These are phyloP conservation scores for Epinephelus cyanopodus DNA, from an alignment of 2,113 vertebrate genomes.

Conservation along the genomic window DNA sequence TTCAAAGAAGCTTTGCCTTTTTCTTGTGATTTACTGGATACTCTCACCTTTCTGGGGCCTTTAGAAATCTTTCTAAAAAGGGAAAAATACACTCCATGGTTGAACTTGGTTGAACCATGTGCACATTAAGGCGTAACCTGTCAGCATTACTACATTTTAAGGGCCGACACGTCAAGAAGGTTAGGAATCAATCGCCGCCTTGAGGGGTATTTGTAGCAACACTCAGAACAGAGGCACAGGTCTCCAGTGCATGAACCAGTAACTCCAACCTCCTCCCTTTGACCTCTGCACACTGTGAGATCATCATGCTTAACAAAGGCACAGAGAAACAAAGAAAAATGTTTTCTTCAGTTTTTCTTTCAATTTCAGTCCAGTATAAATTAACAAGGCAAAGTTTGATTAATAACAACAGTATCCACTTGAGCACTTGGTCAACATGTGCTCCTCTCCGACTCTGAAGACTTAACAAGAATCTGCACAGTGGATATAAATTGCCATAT, in stretches of 20 bases:
- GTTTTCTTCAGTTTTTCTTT: not conserved
- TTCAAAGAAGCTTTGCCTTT: too few relatives aligned
- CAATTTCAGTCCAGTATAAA: not conserved
- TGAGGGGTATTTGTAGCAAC: too few relatives aligned
- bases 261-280: not conserved
- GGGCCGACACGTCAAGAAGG: too few relatives aligned
- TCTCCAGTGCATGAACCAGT: not conserved
- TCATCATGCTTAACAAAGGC: not conserved
- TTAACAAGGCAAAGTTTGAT: not conserved
- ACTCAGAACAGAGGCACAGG: not conserved
- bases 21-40: too few relatives aligned
- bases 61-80: too few relatives aligned
- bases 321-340: not conserved
- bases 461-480: not conserved
- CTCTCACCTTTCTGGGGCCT: too few relatives aligned
- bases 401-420: not conserved
- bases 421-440: not conserved
- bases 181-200: too few relatives aligned
- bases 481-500: not conserved
- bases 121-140: too few relatives aligned
- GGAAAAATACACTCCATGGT: too few relatives aligned
- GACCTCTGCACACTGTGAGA: not conserved
- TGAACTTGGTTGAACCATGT: too few relatives aligned
- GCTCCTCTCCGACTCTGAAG: not conserved
- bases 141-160: too few relatives aligned